A percentile compares a stretch with the other conserved stretches of the same genome.
phyloP scores from a whole-genome alignment of 2,888 invertebrate genomes.

The Limnephilus lunatus region DNA sequence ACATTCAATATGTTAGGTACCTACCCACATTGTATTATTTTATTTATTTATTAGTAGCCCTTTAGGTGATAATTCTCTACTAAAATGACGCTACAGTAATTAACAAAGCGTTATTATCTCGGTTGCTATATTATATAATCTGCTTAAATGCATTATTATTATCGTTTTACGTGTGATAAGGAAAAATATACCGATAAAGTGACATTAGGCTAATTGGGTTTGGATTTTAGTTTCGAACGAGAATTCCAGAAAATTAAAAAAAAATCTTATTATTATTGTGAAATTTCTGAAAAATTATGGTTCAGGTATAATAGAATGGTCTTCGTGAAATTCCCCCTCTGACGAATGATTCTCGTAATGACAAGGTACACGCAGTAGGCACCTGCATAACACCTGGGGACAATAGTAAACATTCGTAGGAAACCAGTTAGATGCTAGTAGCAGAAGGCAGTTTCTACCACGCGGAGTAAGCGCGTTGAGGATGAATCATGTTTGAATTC shows the following conservation, averaged over 20 bases:
- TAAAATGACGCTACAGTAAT: neutral
- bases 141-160: neutral
- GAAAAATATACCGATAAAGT: neutral
- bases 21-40: neutral
- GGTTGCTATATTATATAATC: neutral
- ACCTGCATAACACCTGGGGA: constrained; percentile 17
- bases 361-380: neutral
- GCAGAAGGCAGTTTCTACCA: neutral
- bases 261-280: neutral
- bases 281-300: neutral
- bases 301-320: neutral
- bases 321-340: neutral
- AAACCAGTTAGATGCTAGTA: neutral
- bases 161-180: neutral
- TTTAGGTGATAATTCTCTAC: neutral
- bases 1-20: neutral
- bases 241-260: neutral
- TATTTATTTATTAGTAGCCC: neutral
- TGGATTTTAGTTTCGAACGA: no score
- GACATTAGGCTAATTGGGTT: neutral
- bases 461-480: neutral
- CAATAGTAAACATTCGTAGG: constrained; percentile 15
- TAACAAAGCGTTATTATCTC: neutral
- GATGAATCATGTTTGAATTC: constrained; percentile 25
- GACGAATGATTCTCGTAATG: neutral